A percentile compares a stretch with the other conserved stretches of the same genome.
Conservation (phyloP, 2,797 vertebrate species). For the Poecile montanus region DNA sequence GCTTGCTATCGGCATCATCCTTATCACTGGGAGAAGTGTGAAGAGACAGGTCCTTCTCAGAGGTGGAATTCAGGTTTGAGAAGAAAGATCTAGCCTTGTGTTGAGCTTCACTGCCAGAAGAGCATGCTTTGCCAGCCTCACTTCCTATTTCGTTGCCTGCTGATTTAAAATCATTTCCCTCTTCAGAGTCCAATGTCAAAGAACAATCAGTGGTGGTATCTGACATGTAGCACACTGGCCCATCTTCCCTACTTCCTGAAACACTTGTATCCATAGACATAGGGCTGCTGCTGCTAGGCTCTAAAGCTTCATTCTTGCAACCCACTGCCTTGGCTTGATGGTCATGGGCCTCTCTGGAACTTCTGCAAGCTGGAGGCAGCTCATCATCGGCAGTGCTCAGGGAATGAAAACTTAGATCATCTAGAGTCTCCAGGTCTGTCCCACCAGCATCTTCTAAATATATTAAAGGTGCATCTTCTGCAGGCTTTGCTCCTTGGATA, state of each 20-base stretch:
- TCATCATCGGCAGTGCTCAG: background rate
- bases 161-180: conserved; percentile 76
- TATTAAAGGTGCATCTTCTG: conserved; percentile 71
- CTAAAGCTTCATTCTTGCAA: conserved; percentile 75
- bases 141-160: conserved; percentile 59
- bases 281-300: conserved; percentile 79
- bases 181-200: conserved; percentile 87
- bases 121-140: conserved; percentile 15
- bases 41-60: conserved; percentile 68
- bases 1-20: conserved; percentile 44
- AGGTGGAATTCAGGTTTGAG: conserved; percentile 75
- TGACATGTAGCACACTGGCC: conserved; percentile 76
- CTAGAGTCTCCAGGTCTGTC: conserved; percentile 73
- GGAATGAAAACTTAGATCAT: conserved; percentile 45
- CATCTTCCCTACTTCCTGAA: conserved; percentile 78
- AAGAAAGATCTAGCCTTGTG: conserved; percentile 71
- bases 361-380: background rate
- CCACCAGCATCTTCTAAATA: conserved; percentile 72
- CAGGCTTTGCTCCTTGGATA: conserved; percentile 74
- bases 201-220: conserved; percentile 87
- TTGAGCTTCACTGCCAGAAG: conserved; percentile 6
- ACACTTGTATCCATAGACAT: conserved; percentile 79
- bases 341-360: background rate
- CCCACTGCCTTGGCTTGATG: conserved; percentile 62
- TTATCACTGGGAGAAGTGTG: conserved; percentile 39